Conservation (phyloP, 2,113 vertebrate genomes). For the Eudyptes chrysolophus region DNA sequence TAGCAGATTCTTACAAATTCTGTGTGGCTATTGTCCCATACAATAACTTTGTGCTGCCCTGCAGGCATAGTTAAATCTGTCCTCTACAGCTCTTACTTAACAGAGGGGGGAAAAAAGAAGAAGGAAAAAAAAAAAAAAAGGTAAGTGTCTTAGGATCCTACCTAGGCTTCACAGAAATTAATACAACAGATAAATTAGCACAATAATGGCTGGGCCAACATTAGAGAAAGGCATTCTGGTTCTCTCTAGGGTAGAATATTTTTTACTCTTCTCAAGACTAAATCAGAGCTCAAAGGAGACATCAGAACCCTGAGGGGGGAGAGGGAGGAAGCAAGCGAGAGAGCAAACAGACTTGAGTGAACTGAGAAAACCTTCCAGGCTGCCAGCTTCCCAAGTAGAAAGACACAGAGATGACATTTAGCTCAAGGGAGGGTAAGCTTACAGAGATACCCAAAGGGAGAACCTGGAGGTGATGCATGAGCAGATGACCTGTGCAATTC, state of each 20-base stretch:
- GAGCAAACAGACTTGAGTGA: neutral
- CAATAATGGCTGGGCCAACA: neutral
- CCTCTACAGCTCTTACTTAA: neutral
- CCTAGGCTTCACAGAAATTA: neutral
- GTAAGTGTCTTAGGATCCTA: neutral
- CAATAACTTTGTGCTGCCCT: neutral
- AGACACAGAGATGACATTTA: neutral
- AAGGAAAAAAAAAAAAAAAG: neutral
- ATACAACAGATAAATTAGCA: neutral
- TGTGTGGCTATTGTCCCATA: neutral
- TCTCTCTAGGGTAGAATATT: neutral
- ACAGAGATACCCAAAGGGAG: neutral
- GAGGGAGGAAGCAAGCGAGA: neutral
- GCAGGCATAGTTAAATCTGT: neutral
- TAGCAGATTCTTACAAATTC: neutral
- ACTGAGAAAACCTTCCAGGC: neutral
- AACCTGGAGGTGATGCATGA: neutral
- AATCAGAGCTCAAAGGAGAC: neutral
- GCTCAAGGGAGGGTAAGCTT: neutral
- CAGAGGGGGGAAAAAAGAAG: rapidly evolving
- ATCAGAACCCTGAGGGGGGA: neutral
- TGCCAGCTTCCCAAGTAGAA: neutral
- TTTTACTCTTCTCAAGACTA: neutral
- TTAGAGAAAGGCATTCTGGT: neutral
- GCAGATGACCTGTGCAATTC: neutral